phyloP scores from a whole-genome alignment of 1,140 invertebrate genomes.

The Cataglyphis hispanica region DNA sequence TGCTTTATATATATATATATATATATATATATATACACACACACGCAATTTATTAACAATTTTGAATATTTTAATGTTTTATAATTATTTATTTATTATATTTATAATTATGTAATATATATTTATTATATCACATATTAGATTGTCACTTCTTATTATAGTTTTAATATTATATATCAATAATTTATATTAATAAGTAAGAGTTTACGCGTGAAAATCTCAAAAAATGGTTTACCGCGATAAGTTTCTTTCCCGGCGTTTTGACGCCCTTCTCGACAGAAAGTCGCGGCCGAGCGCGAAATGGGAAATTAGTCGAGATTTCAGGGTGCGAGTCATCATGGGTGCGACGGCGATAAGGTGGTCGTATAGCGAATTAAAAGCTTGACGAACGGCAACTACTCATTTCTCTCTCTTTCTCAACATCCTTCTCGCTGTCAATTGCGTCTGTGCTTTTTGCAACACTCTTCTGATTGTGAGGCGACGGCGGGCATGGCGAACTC shows the following conservation, averaged over 20 bases:
- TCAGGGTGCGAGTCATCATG: constrained; percentile 26
- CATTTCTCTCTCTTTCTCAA: constrained; percentile 34
- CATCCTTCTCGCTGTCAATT: background rate
- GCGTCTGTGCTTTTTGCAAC: constrained; percentile 63
- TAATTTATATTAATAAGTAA: background rate
- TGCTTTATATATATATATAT: background rate
- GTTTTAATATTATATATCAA: background rate
- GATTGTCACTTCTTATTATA: background rate
- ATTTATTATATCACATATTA: too few species aligned
- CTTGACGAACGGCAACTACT: constrained; percentile 48
- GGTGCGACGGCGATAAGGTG: background rate
- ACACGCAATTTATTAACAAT: too few species aligned
- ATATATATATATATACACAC: too few species aligned
- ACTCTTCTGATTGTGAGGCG: background rate
- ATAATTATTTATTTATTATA: too few species aligned
- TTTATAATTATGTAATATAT: too few species aligned
- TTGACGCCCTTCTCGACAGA: constrained; percentile 32
- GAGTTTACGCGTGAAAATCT: background rate
- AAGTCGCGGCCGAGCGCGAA: constrained; percentile 50
- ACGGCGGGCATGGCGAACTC: constrained; percentile 33
- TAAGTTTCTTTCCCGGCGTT: constrained; percentile 31
- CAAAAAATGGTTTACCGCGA: constrained; percentile 18
- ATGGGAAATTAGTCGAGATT: constrained; percentile 58
- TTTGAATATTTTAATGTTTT: too few species aligned
- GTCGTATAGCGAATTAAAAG: constrained; percentile 73